Conservation (phyloP, 2,113 vertebrate species). For the Bufo bufo region DNA sequence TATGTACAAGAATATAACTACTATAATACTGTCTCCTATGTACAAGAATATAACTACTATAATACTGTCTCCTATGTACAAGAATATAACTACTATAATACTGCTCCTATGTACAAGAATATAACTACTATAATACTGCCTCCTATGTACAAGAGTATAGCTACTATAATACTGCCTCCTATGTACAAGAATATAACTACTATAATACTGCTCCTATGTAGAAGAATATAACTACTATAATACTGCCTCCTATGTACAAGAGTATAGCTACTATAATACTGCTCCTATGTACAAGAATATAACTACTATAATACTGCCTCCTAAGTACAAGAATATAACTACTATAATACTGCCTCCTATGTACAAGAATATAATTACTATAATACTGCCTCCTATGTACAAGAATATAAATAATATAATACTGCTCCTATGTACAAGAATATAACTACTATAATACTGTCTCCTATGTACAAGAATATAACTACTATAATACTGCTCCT, state of each 20-base stretch:
- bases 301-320: background rate
- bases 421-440: background rate
- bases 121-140: background rate
- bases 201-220: background rate
- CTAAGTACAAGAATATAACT: background rate
- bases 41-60: too few relatives aligned
- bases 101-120: background rate
- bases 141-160: background rate
- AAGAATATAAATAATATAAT: background rate
- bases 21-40: background rate
- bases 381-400: background rate
- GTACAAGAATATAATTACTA: constrained; percentile 5
- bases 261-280: background rate
- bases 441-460: constrained; percentile 6
- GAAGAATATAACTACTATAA: background rate
- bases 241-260: background rate
- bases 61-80: background rate
- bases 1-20: background rate
- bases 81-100: background rate
- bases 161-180: background rate
- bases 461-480: background rate
- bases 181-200: background rate
- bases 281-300: background rate
- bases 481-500: background rate
- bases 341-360: constrained; percentile 3